phyloP scores from a whole-genome alignment of 2,113 vertebrate genomes.

The Dissostichus mawsoni region DNA sequence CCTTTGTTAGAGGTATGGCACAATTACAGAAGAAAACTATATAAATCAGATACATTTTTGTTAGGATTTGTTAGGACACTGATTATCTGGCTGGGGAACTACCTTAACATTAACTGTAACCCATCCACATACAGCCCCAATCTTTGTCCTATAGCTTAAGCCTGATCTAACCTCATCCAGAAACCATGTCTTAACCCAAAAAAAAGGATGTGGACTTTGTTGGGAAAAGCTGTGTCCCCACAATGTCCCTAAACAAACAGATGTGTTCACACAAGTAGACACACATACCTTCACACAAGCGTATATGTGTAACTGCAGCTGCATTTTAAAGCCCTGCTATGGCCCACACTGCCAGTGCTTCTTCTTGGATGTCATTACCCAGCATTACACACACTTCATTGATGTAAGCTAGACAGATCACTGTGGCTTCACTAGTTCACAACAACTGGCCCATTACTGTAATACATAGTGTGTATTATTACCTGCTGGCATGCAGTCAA shows the following conservation, averaged over 20 bases:
- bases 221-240: neutral
- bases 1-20: too few species aligned
- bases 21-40: too few species aligned
- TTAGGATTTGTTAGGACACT: neutral
- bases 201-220: neutral
- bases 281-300: neutral
- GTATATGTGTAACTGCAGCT: neutral
- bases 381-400: conserved; percentile 16
- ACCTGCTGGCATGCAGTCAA: conserved; percentile 43
- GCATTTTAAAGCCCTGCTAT: neutral
- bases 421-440: conserved; percentile 22
- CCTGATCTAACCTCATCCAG: neutral
- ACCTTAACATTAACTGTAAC: neutral
- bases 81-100: neutral
- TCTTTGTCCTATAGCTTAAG: neutral
- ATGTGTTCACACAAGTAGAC: neutral
- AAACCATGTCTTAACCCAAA: neutral
- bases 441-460: conserved; percentile 42
- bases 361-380: conserved; percentile 11
- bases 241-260: neutral
- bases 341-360: neutral
- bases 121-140: neutral
- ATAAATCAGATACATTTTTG: neutral
- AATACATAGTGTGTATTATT: conserved; percentile 50
- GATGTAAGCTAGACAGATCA: conserved; percentile 32